Base-by-base conservation (phyloP, 2,113 vertebrate genomes). In the Pelusios castaneus region DNA sequence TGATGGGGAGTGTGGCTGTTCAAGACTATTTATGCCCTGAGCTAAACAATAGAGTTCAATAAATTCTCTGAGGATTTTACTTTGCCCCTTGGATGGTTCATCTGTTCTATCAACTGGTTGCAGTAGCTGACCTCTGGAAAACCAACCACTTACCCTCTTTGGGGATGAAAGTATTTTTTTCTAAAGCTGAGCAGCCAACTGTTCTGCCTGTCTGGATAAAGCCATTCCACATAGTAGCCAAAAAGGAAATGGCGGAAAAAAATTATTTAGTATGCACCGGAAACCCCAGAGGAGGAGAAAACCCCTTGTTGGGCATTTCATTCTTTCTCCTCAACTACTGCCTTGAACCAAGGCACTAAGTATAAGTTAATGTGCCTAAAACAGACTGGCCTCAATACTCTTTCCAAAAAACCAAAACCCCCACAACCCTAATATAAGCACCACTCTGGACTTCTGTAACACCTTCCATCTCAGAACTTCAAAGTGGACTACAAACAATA, bases 401-500 rank as follows among this genome's bases (percentile, higher is more conserved):
- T 84, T 58, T 27, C 56, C 29, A 29, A 47, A 11, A 58, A 6
- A 58, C 56, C n/a, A n/a, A n/a, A n/a, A n/a, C n/a, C n/a, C n/a
- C n/a, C n/a, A n/a, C n/a, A n/a, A n/a, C n/a, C n/a, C n/a, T 43
- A 19, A 25, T 34, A 52, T 70, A 87, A 92, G 95, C 87, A 92
- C 88, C 52, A n/a, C 91, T 89, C 34, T 54, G 82, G 88, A 87
- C 84, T 93, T 85, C 70, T 90, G 82, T 91, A 43, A 88, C 91
- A 6, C 89, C 91, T 73, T 8, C 85, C 43, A 55, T 89, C 89
- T 70, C 6, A 45, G 41, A 29, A 43, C 43, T 76, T 11, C 73
- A 75, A 58, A 93, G 58, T 92, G 88, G 83, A 96, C 95, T 93
- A 96, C 89, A 96, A 89, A 92, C 91, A 91, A 92, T 95, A 94